A percentile compares a stretch with the other conserved stretches of the same genome.
Conservation (phyloP, 92 coral and sea anemone species). For the Umimayanthus kanabou region DNA sequence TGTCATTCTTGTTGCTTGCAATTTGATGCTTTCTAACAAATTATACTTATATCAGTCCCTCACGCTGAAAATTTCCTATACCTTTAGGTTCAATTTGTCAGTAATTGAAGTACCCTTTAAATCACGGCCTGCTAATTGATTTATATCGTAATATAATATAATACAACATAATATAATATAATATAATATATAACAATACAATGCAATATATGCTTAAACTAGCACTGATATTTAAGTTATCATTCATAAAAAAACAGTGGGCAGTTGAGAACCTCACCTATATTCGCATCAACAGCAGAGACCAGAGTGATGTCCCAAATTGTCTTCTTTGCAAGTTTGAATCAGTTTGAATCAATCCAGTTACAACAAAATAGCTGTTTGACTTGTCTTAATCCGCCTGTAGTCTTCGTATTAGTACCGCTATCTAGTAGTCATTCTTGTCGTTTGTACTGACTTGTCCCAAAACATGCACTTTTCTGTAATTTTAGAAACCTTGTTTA, state of each 20-base stretch:
- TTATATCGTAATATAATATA: too few relatives aligned
- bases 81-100: too few relatives aligned
- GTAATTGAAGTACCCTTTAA: too few relatives aligned
- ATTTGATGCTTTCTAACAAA: too few relatives aligned
- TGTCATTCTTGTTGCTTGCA: too few relatives aligned
- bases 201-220: too few relatives aligned
- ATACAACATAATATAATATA: background rate
- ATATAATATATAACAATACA: too few relatives aligned
- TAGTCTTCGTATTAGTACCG: background rate
- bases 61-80: too few relatives aligned
- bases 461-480: background rate
- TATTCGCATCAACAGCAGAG: background rate
- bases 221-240: background rate
- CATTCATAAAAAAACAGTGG: too few relatives aligned
- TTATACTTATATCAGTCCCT: too few relatives aligned
- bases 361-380: background rate
- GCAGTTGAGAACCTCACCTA: background rate
- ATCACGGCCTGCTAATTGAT: too few relatives aligned
- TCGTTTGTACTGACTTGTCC: background rate
- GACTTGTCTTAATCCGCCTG: background rate
- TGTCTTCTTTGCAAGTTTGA: background rate
- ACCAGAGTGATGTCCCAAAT: background rate
- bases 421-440: background rate
- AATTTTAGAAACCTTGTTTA: background rate
- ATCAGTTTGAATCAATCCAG: background rate